phyloP scores from a whole-genome alignment of 2,113 vertebrate species.

The Sarotherodon lohbergeri region DNA sequence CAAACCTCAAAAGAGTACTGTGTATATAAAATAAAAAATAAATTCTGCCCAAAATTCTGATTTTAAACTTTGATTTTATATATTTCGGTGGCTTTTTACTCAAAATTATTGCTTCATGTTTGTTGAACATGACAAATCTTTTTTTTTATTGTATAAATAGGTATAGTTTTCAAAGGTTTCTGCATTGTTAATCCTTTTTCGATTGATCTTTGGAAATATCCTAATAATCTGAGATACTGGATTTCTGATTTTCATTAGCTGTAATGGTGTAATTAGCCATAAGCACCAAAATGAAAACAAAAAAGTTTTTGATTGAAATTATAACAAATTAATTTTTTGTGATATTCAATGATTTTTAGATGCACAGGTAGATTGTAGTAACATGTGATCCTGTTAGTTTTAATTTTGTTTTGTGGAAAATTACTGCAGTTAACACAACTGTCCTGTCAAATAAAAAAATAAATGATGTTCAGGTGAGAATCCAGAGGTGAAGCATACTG shows the following conservation, averaged over 20 bases:
- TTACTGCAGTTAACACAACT: fast-evolving
- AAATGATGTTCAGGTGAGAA: not conserved
- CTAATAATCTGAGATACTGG: not conserved
- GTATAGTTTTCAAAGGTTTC: not conserved
- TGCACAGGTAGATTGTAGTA: not conserved
- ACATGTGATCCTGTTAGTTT: not conserved
- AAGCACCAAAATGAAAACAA: not conserved
- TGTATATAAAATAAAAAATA: not conserved
- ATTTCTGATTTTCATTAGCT: not conserved
- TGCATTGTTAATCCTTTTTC: not conserved
- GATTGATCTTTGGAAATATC: not conserved
- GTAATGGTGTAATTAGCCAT: not conserved
- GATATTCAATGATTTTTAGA: fast-evolving
- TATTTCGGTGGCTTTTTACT: fast-evolving
- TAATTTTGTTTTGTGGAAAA: not conserved
- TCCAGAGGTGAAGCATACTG: fast-evolving
- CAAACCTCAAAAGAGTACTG: fast-evolving
- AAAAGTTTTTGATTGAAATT: not conserved
- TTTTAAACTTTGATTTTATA: not conserved
- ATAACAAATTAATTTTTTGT: not conserved
- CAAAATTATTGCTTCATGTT: not conserved
- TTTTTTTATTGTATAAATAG: not conserved
- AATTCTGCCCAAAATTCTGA: not conserved
- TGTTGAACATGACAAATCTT: not conserved
- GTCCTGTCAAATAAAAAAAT: not conserved